A percentile compares a stretch with the other conserved stretches of the same genome.
phyloP scores from a whole-genome alignment of 2,888 invertebrate species.

The Cacoxenus indagator region DNA sequence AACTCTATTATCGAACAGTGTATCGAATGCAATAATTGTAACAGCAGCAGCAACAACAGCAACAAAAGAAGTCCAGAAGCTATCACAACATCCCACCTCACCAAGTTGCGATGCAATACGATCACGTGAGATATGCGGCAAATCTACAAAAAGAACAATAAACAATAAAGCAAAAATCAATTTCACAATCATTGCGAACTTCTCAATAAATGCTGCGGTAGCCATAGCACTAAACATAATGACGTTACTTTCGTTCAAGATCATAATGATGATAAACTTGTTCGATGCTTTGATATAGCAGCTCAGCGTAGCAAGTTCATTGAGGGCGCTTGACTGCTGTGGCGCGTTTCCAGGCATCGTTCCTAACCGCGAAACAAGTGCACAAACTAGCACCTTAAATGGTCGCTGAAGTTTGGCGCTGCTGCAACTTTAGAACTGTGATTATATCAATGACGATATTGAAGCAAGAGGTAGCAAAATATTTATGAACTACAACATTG shows the following conservation, averaged over 20 bases:
- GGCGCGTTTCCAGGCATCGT: no score
- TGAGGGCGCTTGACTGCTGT: conserved; percentile 1
- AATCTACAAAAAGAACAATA: conserved; percentile 28
- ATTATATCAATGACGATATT: conserved; percentile 36
- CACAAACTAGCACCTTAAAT: conserved; percentile 56
- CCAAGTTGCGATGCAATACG: no score
- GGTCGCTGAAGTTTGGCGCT: conserved; percentile 42
- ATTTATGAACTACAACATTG: conserved; percentile 54
- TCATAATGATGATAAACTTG: conserved; percentile 39
- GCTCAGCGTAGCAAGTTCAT: neutral
- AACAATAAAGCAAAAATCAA: conserved; percentile 58
- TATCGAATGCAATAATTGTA: conserved; percentile 38
- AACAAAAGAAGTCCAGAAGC: conserved; percentile 28
- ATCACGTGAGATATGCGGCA: conserved; percentile 58
- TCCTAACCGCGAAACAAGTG: conserved; percentile 27
- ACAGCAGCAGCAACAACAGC: conserved; percentile 26
- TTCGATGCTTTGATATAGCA: conserved; percentile 25
- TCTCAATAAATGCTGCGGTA: neutral
- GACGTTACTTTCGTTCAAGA: conserved; percentile 34
- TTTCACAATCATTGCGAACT: conserved; percentile 42
- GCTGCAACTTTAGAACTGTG: conserved; percentile 53
- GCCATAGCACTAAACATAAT: conserved; percentile 32
- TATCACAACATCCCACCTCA: no score
- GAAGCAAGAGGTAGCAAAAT: conserved; percentile 43
- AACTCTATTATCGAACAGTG: conserved; percentile 56